Evolutionary conservation across 2,797 vertebrate genomes (phyloP).

Genomic region (Danio choprae): DNA sequence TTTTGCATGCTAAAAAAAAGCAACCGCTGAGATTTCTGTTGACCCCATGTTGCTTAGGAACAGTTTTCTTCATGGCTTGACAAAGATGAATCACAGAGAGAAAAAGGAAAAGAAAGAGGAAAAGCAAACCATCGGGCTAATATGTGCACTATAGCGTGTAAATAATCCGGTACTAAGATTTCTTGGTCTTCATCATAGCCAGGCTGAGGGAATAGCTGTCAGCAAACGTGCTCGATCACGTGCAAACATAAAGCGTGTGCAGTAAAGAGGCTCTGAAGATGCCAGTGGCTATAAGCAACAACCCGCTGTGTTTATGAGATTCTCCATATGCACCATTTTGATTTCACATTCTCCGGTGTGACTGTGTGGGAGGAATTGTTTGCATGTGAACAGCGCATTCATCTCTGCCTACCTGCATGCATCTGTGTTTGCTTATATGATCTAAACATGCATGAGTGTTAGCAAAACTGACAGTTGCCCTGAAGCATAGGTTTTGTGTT

Average conservation of each 20-base stretch:
- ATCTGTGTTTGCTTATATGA: constrained; percentile 4
- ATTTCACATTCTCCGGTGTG: constrained; percentile 22
- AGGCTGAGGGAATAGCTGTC: not conserved
- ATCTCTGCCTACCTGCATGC: not conserved
- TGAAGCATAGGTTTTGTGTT: not conserved
- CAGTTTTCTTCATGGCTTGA: constrained; percentile 34
- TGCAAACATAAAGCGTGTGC: constrained; percentile 24
- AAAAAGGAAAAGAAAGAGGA: not conserved
- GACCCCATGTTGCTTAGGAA: constrained; percentile 36
- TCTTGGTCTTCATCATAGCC: constrained; percentile 4
- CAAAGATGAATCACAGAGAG: constrained; percentile 13
- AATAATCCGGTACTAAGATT: constrained; percentile 7
- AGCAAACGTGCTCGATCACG: constrained; percentile 15
- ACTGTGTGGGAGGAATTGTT: constrained; percentile 32
- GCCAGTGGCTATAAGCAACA: constrained; percentile 50
- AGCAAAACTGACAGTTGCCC: constrained; percentile 29
- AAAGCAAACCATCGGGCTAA: constrained; percentile 7
- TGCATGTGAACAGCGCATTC: not conserved
- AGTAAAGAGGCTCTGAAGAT: constrained; percentile 48
- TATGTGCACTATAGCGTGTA: not conserved
- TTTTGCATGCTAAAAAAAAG: not conserved
- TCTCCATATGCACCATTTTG: constrained; percentile 52
- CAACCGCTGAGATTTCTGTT: not conserved
- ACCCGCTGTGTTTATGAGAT: constrained; percentile 53
- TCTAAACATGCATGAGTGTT: constrained; percentile 19